Evolutionary conservation across 2,113 vertebrate species (phyloP).

Genomic region (Datnioides undecimradiatus): DNA sequence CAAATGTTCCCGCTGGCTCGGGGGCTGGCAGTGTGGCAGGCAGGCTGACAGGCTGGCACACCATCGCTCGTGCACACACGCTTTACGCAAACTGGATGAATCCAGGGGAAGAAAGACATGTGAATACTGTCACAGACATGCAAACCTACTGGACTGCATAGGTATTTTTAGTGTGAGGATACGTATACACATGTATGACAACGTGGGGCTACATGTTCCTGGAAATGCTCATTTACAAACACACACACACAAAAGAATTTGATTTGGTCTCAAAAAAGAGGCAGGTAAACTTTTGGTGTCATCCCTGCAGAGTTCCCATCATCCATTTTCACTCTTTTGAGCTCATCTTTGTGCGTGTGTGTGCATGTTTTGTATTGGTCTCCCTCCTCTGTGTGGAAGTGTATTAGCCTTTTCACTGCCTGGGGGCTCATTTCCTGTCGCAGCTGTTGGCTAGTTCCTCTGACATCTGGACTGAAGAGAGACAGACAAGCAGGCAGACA

Average conservation of each 20-base stretch:
- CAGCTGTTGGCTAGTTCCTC: slow-evolving; percentile 80
- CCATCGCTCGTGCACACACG: slow-evolving; percentile 31
- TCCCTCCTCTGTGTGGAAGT: slow-evolving; percentile 60
- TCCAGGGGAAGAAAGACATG: slow-evolving; percentile 38
- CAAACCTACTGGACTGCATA: not conserved
- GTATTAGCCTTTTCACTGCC: slow-evolving; percentile 74
- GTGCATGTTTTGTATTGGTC: slow-evolving; percentile 53
- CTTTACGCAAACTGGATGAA: slow-evolving; percentile 52
- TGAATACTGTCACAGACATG: slow-evolving; percentile 33
- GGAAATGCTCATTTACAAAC: slow-evolving; percentile 27
- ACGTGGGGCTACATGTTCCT: not conserved
- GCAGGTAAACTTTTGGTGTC: not conserved
- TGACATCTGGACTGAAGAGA: slow-evolving; percentile 79
- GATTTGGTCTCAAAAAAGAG: slow-evolving; percentile 29
- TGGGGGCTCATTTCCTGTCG: slow-evolving; percentile 76
- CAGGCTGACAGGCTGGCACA: slow-evolving; percentile 83
- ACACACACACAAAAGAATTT: slow-evolving; percentile 18
- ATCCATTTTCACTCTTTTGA: slow-evolving; percentile 14
- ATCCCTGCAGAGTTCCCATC: not conserved
- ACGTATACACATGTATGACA: not conserved
- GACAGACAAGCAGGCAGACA: slow-evolving; percentile 64
- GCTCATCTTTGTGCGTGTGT: slow-evolving; percentile 11
- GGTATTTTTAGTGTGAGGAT: not conserved
- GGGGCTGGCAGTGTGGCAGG: slow-evolving; percentile 88
- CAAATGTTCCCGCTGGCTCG: slow-evolving; percentile 98